Conservation (phyloP, 2,113 vertebrate species). For the Ochotona curzoniae region DNA sequence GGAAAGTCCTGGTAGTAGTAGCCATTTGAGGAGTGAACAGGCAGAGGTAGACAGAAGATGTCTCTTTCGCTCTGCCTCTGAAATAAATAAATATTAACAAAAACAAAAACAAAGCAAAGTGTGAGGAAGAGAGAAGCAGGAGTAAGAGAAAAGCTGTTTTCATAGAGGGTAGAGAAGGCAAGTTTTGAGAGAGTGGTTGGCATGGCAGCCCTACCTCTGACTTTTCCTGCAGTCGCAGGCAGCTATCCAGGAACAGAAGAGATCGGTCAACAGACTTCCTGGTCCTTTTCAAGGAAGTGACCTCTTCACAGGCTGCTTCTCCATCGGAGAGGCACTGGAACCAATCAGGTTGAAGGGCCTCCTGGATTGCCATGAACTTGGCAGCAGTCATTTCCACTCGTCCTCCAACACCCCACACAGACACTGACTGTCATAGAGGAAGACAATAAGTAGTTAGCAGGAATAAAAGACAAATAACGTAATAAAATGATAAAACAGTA, state of each 20-base stretch:
- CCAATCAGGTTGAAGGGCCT: constrained; percentile 92
- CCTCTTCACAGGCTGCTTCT: constrained; percentile 89
- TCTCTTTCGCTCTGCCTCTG: too few relatives aligned
- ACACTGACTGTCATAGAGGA: constrained; percentile 88
- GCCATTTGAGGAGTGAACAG: too few relatives aligned
- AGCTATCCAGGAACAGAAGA: constrained; percentile 93
- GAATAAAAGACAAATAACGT: not conserved
- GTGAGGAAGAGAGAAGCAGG: not conserved
- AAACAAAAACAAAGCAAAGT: not conserved
- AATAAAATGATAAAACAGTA: not conserved
- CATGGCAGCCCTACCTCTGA: constrained; percentile 86
- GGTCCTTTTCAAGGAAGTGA: constrained; percentile 90
- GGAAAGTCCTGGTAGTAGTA: too few relatives aligned
- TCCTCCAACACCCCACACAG: constrained; percentile 95
- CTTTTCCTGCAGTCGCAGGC: constrained; percentile 90
- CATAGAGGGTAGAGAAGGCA: not conserved
- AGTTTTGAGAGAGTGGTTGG: not conserved
- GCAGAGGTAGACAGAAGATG: too few relatives aligned
- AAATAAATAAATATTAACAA: not conserved
- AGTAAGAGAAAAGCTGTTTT: not conserved
- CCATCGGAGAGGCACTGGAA: constrained; percentile 97
- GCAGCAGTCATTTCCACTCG: constrained; percentile 93
- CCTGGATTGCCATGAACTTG: constrained; percentile 95
- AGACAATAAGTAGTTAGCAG: constrained; percentile 24
- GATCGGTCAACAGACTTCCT: constrained; percentile 96